Conservation (phyloP, 1,140 invertebrate species). For the Zaprionus camerounensis region DNA sequence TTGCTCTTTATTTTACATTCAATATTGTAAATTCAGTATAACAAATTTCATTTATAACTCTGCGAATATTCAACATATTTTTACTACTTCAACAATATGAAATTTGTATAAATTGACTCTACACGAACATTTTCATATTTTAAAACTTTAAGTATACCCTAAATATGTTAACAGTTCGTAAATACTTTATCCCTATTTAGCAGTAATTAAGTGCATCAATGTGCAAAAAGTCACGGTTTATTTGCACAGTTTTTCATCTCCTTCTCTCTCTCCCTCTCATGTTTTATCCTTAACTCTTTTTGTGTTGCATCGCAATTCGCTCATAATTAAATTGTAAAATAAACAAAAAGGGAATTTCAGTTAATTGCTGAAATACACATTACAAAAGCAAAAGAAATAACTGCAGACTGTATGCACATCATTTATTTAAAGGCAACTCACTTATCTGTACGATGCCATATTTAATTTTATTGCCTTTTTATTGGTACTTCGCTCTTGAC, state of each 20-base stretch:
- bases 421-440: neutral
- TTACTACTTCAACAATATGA: too few species aligned
- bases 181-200: neutral
- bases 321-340: neutral
- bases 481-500: too few species aligned
- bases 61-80: too few species aligned
- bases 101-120: too few species aligned
- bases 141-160: too few species aligned
- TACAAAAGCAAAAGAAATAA: neutral
- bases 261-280: neutral
- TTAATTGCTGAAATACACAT: neutral
- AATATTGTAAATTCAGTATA: too few species aligned
- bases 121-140: too few species aligned
- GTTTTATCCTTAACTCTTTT: neutral
- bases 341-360: neutral
- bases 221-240: slow-evolving; percentile 1
- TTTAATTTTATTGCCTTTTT: neutral
- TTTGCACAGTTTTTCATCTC: neutral
- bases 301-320: neutral
- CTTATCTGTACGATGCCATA: neutral
- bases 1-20: too few species aligned
- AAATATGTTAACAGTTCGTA: neutral
- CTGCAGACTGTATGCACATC: neutral
- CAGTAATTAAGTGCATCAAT: neutral
- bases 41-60: too few species aligned